phyloP scores from a whole-genome alignment of 1,140 invertebrate genomes.

The Carposina sasakii region DNA sequence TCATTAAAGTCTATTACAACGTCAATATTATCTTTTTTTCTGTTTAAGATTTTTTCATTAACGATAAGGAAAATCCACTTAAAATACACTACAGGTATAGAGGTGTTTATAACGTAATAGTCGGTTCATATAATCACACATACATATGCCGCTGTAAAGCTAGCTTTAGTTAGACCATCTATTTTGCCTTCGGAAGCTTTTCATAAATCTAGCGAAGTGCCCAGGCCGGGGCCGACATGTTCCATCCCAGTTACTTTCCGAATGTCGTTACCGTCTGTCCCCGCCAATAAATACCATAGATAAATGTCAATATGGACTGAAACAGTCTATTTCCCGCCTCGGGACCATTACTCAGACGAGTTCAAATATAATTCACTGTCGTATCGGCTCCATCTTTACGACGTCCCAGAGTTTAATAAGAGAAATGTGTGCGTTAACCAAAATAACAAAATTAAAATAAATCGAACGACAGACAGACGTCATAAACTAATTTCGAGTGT shows the following conservation, averaged over 20 bases:
- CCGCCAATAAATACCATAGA: constrained; percentile 26
- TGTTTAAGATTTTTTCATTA: too few species aligned
- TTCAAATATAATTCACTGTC: constrained; percentile 50
- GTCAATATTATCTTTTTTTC: constrained; percentile 8
- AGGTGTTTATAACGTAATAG: too few species aligned
- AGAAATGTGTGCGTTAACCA: constrained; percentile 48
- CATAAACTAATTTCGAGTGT: constrained; percentile 71
- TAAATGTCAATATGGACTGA: constrained; percentile 37
- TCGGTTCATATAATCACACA: too few species aligned
- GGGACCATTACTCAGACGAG: constrained; percentile 40
- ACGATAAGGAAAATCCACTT: too few species aligned
- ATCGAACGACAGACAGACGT: constrained; percentile 70
- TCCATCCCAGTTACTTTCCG: too few species aligned
- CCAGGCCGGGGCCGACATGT: too few species aligned
- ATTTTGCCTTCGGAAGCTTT: too few species aligned
- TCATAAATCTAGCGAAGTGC: too few species aligned
- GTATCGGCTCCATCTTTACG: constrained; percentile 47
- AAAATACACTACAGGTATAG: too few species aligned
- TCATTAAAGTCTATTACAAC: constrained; percentile 3
- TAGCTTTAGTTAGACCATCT: too few species aligned
- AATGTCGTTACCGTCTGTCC: too few species aligned
- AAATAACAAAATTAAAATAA: constrained; percentile 72
- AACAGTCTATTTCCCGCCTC: constrained; percentile 23
- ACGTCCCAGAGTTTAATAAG: constrained; percentile 50
- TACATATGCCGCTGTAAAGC: too few species aligned